Percentiles rank a stretch among this genome's conserved stretches.
Conservation (phyloP, 2,797 vertebrate species). For the Arnoldichthys spilopterus region DNA sequence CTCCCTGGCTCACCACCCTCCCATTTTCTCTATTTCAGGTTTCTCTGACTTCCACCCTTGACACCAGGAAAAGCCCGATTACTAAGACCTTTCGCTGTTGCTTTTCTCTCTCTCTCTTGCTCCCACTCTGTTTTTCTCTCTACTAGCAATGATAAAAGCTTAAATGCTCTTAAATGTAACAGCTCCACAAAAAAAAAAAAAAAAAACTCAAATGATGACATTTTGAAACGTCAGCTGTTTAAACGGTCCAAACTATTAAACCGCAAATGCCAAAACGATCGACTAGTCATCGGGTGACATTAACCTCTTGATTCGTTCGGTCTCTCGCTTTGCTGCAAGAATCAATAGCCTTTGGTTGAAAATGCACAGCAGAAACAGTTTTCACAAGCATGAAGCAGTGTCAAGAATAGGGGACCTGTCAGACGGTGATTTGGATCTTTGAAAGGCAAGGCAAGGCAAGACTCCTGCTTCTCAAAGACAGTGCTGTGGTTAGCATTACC, state of each 20-base stretch:
- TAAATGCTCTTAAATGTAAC: neutral
- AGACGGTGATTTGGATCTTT: neutral
- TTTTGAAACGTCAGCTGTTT: neutral
- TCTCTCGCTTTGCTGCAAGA: constrained; percentile 2
- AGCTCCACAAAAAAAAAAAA: neutral
- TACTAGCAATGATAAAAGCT: neutral
- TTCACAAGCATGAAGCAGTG: neutral
- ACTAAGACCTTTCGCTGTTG: constrained; percentile 32
- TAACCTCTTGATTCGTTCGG: constrained; percentile 7
- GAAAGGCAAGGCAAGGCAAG: neutral
- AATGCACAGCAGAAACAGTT: neutral
- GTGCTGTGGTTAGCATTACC: neutral
- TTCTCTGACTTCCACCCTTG: constrained; percentile 65
- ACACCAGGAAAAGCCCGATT: constrained; percentile 69
- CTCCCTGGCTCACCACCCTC: constrained; percentile 16
- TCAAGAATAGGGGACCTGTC: neutral
- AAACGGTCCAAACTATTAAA: constrained; percentile 12
- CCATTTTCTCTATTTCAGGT: constrained; percentile 29
- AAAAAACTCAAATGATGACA: constrained; percentile 2
- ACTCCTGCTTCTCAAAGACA: neutral
- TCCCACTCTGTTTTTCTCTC: neutral
- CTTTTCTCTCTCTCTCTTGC: constrained; percentile 45
- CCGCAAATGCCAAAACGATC: constrained; percentile 13
- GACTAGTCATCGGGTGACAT: constrained; percentile 12
- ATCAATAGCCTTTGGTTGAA: constrained; percentile 7